These are phyloP conservation scores for Artemia franciscana DNA, from an alignment of 1,140 invertebrate species.

Conservation along the genomic window DNA sequence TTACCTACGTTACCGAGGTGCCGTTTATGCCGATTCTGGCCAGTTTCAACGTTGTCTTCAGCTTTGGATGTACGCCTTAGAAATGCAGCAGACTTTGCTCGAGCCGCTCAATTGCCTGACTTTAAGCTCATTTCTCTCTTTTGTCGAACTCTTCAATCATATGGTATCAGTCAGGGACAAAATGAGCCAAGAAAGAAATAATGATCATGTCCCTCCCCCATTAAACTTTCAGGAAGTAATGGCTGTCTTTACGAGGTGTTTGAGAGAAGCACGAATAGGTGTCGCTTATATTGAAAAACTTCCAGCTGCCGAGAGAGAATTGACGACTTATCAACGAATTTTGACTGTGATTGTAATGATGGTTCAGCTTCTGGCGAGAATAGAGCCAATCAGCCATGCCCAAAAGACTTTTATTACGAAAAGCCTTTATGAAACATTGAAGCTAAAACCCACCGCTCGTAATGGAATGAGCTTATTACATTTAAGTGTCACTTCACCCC, in stretches of 20 bases:
- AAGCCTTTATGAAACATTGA: slow-evolving; percentile 38
- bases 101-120: slow-evolving; percentile 85
- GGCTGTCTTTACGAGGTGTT: slow-evolving; percentile 49
- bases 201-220: slow-evolving; percentile 22
- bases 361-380: slow-evolving; percentile 41
- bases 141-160: slow-evolving; percentile 82
- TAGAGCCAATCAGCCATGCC: slow-evolving; percentile 18
- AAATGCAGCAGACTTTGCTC: slow-evolving; percentile 76
- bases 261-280: slow-evolving; percentile 36
- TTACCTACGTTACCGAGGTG: slow-evolving; percentile 76
- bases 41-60: slow-evolving; percentile 74
- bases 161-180: slow-evolving; percentile 49
- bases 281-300: slow-evolving; percentile 17
- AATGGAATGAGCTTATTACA: slow-evolving; percentile 55
- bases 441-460: slow-evolving; percentile 39
- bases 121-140: slow-evolving; percentile 71
- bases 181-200: slow-evolving; percentile 1
- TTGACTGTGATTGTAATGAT: slow-evolving; percentile 42
- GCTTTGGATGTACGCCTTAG: slow-evolving; percentile 87
- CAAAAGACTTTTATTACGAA: slow-evolving; percentile 26
- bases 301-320: slow-evolving; percentile 35
- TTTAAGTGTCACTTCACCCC: slow-evolving; percentile 30
- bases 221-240: slow-evolving; percentile 56
- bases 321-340: slow-evolving; percentile 50
- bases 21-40: slow-evolving; percentile 80